Evolutionary conservation across 1,140 invertebrate genomes (phyloP), one percentile per base, ranked within the genome.

Genomic region (Oscheius sp.): DNA sequence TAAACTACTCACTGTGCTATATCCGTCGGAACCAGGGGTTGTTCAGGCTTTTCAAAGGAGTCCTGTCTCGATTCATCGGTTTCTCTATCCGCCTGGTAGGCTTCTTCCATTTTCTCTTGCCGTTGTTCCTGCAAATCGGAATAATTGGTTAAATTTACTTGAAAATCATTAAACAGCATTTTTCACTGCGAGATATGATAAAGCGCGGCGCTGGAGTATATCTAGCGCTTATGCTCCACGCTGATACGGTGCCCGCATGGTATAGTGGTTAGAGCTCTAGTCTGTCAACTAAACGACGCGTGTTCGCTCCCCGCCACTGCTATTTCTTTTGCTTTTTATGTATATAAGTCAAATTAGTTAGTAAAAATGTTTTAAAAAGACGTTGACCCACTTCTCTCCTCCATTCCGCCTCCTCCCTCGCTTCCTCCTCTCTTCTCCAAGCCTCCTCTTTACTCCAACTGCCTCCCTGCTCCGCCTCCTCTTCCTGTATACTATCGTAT

Each of bases 401-500:
- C 2, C 20, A 31, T 29, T 71, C 28, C 26, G 28, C 52, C 35
- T 70, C 70, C 2, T 34, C 38, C 10, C 20, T n/a, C 15, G 29
- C 20, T 18, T 46, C 46, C 65, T 49, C 64, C n/a, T 36, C 61
- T 13, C 29, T 35, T 28, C 55, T 32, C n/a, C 46, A 35, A 49
- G 20, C 70, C n/a, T 75, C 73, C 26, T 69, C 46, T 35, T 49
- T 31, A 45, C 69, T 31, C 55, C 61, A 31, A 46, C 68, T 65
- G 34, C 49, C 62, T 31, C 49, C 49, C 26, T 65, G 36, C n/a
- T n/a, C n/a, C 0, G 46, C 28, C 36, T 70, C 68, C 20, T 71
- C 69, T n/a, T 71, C 69, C 28, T 71, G 69, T 38, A 71, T 64
- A 18, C 52, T 61, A 26, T 71, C 69, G 20, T 71, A 71, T 18